These are phyloP conservation scores for Dromiciops gliroides DNA, from an alignment of 2,113 vertebrate species.

Conservation along the genomic window DNA sequence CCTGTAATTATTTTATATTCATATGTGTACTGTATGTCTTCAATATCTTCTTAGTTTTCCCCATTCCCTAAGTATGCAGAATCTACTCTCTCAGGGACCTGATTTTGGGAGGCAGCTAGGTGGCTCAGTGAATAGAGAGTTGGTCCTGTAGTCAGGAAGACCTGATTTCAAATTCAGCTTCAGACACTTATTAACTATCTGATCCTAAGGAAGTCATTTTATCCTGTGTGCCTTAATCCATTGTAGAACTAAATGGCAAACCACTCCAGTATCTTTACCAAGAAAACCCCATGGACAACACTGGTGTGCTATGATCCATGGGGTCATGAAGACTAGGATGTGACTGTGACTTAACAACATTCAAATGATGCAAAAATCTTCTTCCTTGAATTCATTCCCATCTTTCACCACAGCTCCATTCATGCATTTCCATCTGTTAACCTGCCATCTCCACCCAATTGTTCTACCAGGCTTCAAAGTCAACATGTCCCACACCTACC, in stretches of 20 bases:
- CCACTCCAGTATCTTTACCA: neutral
- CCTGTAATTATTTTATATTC: neutral
- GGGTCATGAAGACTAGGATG: neutral
- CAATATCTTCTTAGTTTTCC: neutral
- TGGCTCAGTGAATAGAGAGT: neutral
- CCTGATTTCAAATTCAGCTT: neutral
- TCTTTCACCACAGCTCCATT: neutral
- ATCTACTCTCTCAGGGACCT: neutral
- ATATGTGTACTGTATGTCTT: neutral
- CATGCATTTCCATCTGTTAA: neutral
- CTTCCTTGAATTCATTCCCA: neutral
- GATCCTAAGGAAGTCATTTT: neutral
- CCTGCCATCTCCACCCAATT: neutral
- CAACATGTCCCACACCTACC: neutral
- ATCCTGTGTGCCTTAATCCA: neutral
- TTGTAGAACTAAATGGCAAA: neutral
- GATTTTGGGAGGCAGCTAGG: neutral
- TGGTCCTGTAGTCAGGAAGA: neutral
- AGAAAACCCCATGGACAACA: neutral
- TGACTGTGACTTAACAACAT: neutral
- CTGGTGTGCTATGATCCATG: neutral
- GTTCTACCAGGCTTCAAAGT: neutral
- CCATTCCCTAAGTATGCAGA: neutral
- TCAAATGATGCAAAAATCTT: neutral
- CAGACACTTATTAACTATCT: neutral